Percentiles rank a stretch among this genome's conserved stretches.
These are phyloP conservation scores for Drosophila rellima DNA, from an alignment of 2,888 invertebrate genomes.

Conservation along the genomic window DNA sequence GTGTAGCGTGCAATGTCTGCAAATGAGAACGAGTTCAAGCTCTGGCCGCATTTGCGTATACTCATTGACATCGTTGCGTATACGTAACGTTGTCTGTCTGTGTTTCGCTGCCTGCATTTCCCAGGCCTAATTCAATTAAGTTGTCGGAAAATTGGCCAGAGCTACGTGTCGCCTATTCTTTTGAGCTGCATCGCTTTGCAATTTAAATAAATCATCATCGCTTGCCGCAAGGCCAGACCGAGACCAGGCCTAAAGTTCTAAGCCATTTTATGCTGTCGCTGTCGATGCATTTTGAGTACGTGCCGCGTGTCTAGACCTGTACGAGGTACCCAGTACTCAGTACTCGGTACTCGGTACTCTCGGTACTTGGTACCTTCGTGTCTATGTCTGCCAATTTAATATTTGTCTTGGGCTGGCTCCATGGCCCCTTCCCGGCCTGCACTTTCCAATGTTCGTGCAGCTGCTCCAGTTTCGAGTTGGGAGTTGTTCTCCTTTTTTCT, in stretches of 20 bases:
- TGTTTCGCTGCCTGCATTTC: conserved; percentile 21
- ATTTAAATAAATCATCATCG: conserved; percentile 84
- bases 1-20: conserved; percentile 28
- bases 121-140: conserved; percentile 74
- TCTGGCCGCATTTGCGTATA: conserved; percentile 17
- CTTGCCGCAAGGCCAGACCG: conserved; percentile 27
- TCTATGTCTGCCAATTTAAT: conserved; percentile 65
- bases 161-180: conserved; percentile 64
- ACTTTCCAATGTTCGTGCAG: conserved; percentile 73
- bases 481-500: conserved; percentile 24
- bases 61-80: conserved; percentile 55
- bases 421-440: conserved; percentile 39
- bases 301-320: conserved; percentile 48
- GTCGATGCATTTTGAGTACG: conserved; percentile 76
- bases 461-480: conserved; percentile 68
- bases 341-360: conserved; percentile 35
- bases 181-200: conserved; percentile 65
- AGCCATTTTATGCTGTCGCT: conserved; percentile 25
- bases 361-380: conserved; percentile 25
- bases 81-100: conserved; percentile 45
- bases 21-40: conserved; percentile 37
- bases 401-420: conserved; percentile 61
- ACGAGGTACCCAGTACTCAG: conserved; percentile 23
- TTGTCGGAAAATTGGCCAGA: conserved; percentile 70
- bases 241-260: conserved; percentile 29